phyloP scores from a whole-genome alignment of 2,888 invertebrate genomes.

The Plagodis pulveraria region DNA sequence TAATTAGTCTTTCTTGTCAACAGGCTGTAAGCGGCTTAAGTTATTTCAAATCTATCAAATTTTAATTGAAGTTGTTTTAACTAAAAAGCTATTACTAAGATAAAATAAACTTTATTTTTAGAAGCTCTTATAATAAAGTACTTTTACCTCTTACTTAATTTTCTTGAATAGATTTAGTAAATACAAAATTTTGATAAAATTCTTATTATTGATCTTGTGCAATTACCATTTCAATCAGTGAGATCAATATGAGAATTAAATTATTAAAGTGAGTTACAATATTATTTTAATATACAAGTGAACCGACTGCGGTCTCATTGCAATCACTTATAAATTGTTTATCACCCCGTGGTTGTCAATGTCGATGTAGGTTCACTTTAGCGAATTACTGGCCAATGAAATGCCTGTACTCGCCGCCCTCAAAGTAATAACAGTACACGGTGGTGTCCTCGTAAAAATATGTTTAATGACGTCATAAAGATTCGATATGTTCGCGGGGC shows the following conservation, averaged over 20 bases:
- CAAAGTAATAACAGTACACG: constrained; percentile 71
- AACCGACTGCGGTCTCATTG: constrained; percentile 50
- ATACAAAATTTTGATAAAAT: too few species aligned
- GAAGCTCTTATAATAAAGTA: too few species aligned
- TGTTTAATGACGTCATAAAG: constrained; percentile 82
- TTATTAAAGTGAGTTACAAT: constrained; percentile 37
- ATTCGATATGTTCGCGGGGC: constrained; percentile 72
- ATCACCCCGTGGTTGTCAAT: constrained; percentile 70
- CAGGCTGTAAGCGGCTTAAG: constrained; percentile 28
- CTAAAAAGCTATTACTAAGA: constrained; percentile 3
- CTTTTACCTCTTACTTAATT: too few species aligned
- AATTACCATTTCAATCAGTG: constrained; percentile 10
- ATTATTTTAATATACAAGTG: constrained; percentile 50
- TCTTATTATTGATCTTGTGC: too few species aligned
- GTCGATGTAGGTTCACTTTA: constrained; percentile 66
- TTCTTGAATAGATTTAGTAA: too few species aligned
- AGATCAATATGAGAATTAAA: constrained; percentile 35
- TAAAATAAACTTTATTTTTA: too few species aligned
- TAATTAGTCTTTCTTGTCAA: constrained; percentile 33
- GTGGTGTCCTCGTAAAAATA: constrained; percentile 81
- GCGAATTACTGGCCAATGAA: constrained; percentile 73
- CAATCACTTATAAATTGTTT: constrained; percentile 61
- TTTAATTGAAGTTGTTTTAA: constrained; percentile 18
- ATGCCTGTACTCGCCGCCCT: constrained; percentile 63
- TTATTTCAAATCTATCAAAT: constrained; percentile 27